Base-by-base conservation (phyloP, 2,888 invertebrate genomes). In the Drosophila subsilvestris region DNA sequence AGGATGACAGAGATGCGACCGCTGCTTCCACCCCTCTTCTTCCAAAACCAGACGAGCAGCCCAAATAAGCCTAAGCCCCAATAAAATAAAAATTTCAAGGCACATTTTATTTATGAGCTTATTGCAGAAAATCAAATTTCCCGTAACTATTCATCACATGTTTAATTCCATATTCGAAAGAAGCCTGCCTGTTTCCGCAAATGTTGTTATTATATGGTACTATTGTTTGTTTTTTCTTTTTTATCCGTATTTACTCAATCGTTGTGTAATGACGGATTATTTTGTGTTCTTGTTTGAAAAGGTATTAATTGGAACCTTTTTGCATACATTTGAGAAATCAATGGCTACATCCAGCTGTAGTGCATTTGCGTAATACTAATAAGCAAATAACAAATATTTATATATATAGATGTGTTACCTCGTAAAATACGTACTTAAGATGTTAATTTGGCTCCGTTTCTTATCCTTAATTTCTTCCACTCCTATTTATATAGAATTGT, bases 21-120 rank as follows among this genome's bases (percentile, higher is more conserved):
- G 75, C 82, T 43, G 88, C 90, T 18, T 78, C 75, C n/a, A 80
- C 78, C 29, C 90, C 90, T 18, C 78, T 90, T 53, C 76, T 90
- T 66, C 87, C 89, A 22, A 88, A 88, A 66, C 53, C 66, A 18
- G 76, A 78, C n/a, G 75, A 72, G 37, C 12, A 50, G 12, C 37
- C 65, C 55, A 42, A 75, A 80, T 48, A 54, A 56, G 76, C 84
- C 85, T 59, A 75, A 85, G 55, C 78, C 70, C 43, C 65, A 79
- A 77, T 78, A 83, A 78, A 73, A 69, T 8, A 70, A 63, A 58
- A 68, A 59, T 60, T 49, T 55, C 17, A 55, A 14, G 12, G 44
- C 9, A 10, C 3, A 18, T 42, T 20, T 49, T 50, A n/a, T 48
- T 37, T 69, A 66, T 62, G 66, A 71, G 22, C 49, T 49, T 68